A percentile compares a stretch with the other conserved stretches of the same genome.
These are phyloP conservation scores for Isaurus tuberculatus DNA, from an alignment of 92 coral and sea anemone species.

Conservation along the genomic window DNA sequence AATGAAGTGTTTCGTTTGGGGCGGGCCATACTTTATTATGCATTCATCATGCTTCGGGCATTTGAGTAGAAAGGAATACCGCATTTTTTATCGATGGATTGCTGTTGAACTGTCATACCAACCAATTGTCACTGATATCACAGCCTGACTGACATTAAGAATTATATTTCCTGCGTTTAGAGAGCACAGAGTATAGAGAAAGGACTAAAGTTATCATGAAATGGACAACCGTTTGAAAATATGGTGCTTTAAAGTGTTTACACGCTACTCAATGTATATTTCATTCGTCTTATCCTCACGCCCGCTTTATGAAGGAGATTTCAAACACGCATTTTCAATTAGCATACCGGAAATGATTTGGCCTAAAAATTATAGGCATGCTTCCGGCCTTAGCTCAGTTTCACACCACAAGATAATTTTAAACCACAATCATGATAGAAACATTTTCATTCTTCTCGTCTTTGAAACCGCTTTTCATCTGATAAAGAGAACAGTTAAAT, in stretches of 20 bases:
- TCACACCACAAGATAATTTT: slow-evolving; percentile 13
- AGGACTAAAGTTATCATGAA: not conserved
- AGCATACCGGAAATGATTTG: slow-evolving; percentile 43
- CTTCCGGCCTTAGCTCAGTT: slow-evolving; percentile 18
- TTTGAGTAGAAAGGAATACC: slow-evolving; percentile 11
- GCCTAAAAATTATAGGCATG: slow-evolving; percentile 31
- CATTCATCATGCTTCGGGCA: slow-evolving; percentile 20
- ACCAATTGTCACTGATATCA: slow-evolving; percentile 3
- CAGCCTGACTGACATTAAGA: not conserved
- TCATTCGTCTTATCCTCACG: slow-evolving; percentile 45
- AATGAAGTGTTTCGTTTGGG: slow-evolving; percentile 25
- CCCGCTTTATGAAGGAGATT: slow-evolving; percentile 50
- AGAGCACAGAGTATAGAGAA: not conserved
- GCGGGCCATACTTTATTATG: slow-evolving; percentile 26
- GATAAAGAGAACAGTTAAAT: no score
- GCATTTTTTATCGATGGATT: slow-evolving; percentile 24
- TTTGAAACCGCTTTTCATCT: slow-evolving; percentile 13
- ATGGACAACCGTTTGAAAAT: slow-evolving; percentile 26
- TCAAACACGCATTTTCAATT: slow-evolving; percentile 36
- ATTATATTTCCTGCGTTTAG: not conserved
- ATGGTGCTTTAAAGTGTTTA: slow-evolving; percentile 36
- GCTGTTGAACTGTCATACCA: not conserved
- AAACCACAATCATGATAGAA: slow-evolving; percentile 26
- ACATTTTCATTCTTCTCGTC: slow-evolving; percentile 12
- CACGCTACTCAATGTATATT: slow-evolving; percentile 24